These are phyloP conservation scores for Sardinella longiceps DNA, from an alignment of 2,797 vertebrate species.

Conservation along the genomic window DNA sequence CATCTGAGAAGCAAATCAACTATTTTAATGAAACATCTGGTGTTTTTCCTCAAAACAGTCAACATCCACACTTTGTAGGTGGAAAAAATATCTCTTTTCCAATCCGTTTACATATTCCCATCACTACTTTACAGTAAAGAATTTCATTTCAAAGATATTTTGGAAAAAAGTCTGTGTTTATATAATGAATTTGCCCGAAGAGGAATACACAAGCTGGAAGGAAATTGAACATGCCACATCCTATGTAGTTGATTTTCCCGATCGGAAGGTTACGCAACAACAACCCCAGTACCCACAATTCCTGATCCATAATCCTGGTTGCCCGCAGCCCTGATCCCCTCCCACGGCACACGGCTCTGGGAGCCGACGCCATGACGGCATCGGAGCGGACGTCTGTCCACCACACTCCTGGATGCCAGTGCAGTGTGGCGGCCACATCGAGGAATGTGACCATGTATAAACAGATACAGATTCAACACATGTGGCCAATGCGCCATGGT, in stretches of 20 bases:
- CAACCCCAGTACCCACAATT: background rate
- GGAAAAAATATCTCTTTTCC: too few relatives aligned
- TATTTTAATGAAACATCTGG: background rate
- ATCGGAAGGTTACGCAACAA: background rate
- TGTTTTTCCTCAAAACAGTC: background rate
- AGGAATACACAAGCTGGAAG: background rate
- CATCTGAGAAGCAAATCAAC: background rate
- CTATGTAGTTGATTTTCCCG: background rate
- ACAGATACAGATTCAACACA: slow-evolving; percentile 2
- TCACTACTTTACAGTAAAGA: background rate
- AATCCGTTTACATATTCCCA: background rate
- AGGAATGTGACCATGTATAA: slow-evolving; percentile 18
- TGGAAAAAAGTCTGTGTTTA: background rate
- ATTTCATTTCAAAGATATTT: background rate
- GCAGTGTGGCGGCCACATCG: background rate
- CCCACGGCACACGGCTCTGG: background rate
- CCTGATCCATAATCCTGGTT: background rate
- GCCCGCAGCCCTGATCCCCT: background rate
- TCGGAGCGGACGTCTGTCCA: slow-evolving; percentile 1
- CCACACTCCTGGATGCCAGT: background rate
- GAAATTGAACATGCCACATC: background rate
- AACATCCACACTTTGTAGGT: background rate
- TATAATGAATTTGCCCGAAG: background rate
- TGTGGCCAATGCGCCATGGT: background rate
- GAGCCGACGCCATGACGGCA: background rate